A percentile compares a stretch with the other conserved stretches of the same genome.
phyloP scores from a whole-genome alignment of 2,888 invertebrate species.

The Carabus problematicus region DNA sequence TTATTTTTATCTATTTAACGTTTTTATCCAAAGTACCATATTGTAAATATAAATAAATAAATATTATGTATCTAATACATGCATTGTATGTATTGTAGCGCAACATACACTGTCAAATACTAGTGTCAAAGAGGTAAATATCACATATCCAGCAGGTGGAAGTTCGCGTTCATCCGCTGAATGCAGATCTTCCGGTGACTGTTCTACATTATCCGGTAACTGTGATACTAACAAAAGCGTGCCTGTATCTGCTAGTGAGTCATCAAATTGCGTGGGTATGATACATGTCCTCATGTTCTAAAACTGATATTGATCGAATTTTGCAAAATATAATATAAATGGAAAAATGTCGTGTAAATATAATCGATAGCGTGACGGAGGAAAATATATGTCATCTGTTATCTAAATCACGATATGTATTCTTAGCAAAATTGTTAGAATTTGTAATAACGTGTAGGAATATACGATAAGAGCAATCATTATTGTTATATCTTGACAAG shows the following conservation, averaged over 20 bases:
- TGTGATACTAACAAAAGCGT: constrained; percentile 47
- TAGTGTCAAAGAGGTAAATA: constrained; percentile 16
- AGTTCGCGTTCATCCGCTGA: constrained; percentile 23
- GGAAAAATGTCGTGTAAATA: constrained; percentile 8
- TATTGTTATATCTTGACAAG: too few species aligned
- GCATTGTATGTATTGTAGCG: constrained; percentile 11
- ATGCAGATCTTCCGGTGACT: constrained; percentile 17
- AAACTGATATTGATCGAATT: constrained; percentile 6
- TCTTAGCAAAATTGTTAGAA: too few species aligned
- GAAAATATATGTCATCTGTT: not conserved
- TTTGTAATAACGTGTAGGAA: too few species aligned
- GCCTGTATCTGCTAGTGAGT: constrained; percentile 15
- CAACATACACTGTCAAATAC: constrained; percentile 31
- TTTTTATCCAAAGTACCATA: not conserved
- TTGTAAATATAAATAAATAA: too few species aligned
- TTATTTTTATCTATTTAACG: not conserved
- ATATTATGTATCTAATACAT: too few species aligned
- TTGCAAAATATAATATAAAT: constrained; percentile 18
- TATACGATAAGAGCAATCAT: too few species aligned
- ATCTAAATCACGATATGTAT: too few species aligned
- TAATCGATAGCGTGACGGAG: constrained; percentile 25
- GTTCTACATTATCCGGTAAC: constrained; percentile 54
- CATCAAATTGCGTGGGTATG: constrained; percentile 20
- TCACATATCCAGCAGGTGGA: constrained; percentile 16
- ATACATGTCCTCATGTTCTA: not conserved